Base-by-base conservation (phyloP, 2,888 invertebrate species). In the Polyploca ridens region DNA sequence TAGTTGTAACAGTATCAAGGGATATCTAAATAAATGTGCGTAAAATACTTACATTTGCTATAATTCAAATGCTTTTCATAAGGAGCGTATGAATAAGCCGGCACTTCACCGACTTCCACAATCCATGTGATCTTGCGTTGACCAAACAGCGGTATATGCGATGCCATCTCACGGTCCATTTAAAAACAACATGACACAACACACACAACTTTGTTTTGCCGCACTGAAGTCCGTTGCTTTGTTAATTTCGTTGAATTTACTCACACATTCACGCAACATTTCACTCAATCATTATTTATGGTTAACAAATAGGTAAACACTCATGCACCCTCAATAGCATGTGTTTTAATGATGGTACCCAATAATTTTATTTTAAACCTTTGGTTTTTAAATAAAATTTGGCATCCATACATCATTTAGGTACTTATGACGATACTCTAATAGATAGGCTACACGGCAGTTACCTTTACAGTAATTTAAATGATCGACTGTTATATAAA, bases 71-170 rank as follows among this genome's bases (percentile, higher is more conserved):
- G 95, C 57, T 89, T 86, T 77, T 95, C 95, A 64, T 95, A 93
- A 0, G 93, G 92, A 33, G 88, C 91, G 59, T 81, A 78, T 6
- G 83, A 82, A 68, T 87, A 82, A 10, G 87, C 83, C 33, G 95
- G 91, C 58, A 90, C 84, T 60, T 91, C 94, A 33, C 94, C 91
- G 62, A 94, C 81, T 69, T 94, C 88, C 65, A 95, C 94, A 58
- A 94, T 86, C 95, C 95, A 95, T 69, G 92, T 94, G 72, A 95
- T 86, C 76, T 87, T 93, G 64, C 91, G 88, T 62, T 85, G 87
- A 65, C 78, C 72, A 61, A 77, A 73, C 64, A 78, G 64, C 33
- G 88, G 82, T 57, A 86, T 85, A 46, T 78, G 82, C 58, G 85
- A 81, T 67, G 90, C 83, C 89, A 90, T 90, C 85, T 84, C 73